phyloP scores from a whole-genome alignment of 2,888 invertebrate genomes.

The Camponotus fellah region DNA sequence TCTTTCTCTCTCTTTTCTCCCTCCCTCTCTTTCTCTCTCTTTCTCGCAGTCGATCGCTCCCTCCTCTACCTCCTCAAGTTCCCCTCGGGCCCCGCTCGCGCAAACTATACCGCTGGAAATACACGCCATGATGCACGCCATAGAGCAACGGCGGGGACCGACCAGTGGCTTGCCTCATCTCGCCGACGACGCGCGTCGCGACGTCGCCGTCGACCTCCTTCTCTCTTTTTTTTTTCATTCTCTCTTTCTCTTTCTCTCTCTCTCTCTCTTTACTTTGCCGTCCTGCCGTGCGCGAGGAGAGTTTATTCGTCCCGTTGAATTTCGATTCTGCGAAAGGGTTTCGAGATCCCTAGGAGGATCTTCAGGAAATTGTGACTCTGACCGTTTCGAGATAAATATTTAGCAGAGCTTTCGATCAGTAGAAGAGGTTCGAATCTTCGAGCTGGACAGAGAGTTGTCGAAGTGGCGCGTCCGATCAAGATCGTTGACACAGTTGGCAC shows the following conservation, averaged over 20 bases:
- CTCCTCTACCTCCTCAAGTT: constrained; percentile 45
- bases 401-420: neutral
- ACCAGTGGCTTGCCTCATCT: constrained; percentile 72
- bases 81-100: constrained; percentile 39
- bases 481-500: neutral
- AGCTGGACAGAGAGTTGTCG: neutral
- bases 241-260: constrained; percentile 38
- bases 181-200: constrained; percentile 65
- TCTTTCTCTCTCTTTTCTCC: constrained; percentile 17
- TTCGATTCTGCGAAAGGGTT: neutral
- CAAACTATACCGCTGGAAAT: constrained; percentile 72
- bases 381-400: neutral
- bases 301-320: constrained; percentile 2
- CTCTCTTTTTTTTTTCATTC: constrained; percentile 36
- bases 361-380: neutral
- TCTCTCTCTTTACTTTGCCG: constrained; percentile 33
- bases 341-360: neutral
- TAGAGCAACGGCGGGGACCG: constrained; percentile 75
- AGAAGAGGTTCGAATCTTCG: neutral
- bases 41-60: constrained; percentile 54
- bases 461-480: neutral
- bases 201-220: constrained; percentile 47
- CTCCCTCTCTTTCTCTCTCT: constrained; percentile 23
- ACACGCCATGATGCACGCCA: constrained; percentile 78
- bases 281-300: constrained; percentile 9